Evolutionary conservation across 2,113 vertebrate species (phyloP).

Genomic region (Lethenteron reissneri): DNA sequence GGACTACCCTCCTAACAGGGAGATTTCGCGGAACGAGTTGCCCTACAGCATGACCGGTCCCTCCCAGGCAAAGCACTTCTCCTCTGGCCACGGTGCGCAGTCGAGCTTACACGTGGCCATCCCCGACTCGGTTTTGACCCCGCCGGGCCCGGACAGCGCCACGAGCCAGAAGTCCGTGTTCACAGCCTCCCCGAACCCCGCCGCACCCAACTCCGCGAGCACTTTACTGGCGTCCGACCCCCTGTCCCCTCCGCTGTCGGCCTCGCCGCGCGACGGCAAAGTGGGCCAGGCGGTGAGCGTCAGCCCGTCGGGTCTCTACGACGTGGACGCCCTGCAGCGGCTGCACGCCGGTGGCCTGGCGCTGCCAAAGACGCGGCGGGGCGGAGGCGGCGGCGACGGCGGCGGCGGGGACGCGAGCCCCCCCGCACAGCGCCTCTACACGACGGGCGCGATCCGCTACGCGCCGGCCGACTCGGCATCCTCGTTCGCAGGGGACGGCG

Average conservation of each 20-base stretch:
- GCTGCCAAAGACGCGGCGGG: constrained; percentile 17
- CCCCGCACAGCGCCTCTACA: constrained; percentile 78
- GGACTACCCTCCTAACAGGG: constrained; percentile 94
- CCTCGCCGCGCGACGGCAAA: constrained; percentile 85
- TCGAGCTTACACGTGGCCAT: constrained; percentile 57
- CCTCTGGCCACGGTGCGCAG: constrained; percentile 37
- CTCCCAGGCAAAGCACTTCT: constrained; percentile 54
- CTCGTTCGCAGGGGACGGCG: constrained; percentile 47
- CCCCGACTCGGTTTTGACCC: constrained; percentile 87
- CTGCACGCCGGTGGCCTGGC: constrained; percentile 87
- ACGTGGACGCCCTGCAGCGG: constrained; percentile 82
- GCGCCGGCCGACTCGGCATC: constrained; percentile 89
- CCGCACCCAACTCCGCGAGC: constrained; percentile 35
- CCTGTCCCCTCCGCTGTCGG: constrained; percentile 78
- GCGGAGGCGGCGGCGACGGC: constrained; percentile 14
- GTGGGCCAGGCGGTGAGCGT: constrained; percentile 41
- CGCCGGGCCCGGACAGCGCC: constrained; percentile 60
- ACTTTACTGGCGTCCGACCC: constrained; percentile 33
- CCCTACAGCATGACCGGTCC: constrained; percentile 98
- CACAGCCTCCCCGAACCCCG: constrained; percentile 33
- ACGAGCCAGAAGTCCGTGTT: constrained; percentile 56
- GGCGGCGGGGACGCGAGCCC: constrained; percentile 14
- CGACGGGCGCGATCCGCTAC: constrained; percentile 93
- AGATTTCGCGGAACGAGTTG: constrained; percentile 92
- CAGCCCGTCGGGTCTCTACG: constrained; percentile 75